Evolutionary conservation across 2,797 vertebrate species (phyloP).

Genomic region (Lagocephalus sceleratus): DNA sequence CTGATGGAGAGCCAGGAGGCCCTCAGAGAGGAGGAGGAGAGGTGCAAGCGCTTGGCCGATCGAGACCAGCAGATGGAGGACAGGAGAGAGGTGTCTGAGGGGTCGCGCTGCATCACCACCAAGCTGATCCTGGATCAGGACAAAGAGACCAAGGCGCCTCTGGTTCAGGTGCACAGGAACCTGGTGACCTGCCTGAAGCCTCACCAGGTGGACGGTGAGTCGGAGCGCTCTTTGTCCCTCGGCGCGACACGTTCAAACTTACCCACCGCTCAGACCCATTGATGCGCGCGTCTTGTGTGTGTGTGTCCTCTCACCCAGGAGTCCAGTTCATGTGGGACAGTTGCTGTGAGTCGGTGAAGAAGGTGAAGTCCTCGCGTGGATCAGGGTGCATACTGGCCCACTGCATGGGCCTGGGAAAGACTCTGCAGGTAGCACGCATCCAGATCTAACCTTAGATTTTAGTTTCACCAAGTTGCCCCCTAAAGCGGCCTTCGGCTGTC

Average conservation of each 20-base stretch:
- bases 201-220: slow-evolving; percentile 94
- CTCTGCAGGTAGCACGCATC: slow-evolving; percentile 83
- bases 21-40: slow-evolving; percentile 91
- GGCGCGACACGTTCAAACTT: not conserved
- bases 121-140: slow-evolving; percentile 94
- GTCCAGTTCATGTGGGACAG: slow-evolving; percentile 98
- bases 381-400: slow-evolving; percentile 96
- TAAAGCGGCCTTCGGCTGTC: not conserved
- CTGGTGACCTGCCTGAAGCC: slow-evolving; percentile 92
- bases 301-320: slow-evolving; percentile 66
- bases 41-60: slow-evolving; percentile 85
- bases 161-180: slow-evolving; percentile 89
- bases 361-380: slow-evolving; percentile 86
- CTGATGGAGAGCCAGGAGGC: slow-evolving; percentile 91
- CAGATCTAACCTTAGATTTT: too few species aligned
- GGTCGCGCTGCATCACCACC: slow-evolving; percentile 83
- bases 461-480: not conserved
- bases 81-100: slow-evolving; percentile 85
- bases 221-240: not conserved
- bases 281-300: too few species aligned
- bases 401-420: slow-evolving; percentile 98
- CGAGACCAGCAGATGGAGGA: slow-evolving; percentile 86
- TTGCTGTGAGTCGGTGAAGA: slow-evolving; percentile 93
- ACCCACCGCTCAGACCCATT: not conserved
- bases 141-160: slow-evolving; percentile 84